Evolutionary conservation across 2,888 invertebrate species (phyloP).

Genomic region (Ptilodon capucinus): DNA sequence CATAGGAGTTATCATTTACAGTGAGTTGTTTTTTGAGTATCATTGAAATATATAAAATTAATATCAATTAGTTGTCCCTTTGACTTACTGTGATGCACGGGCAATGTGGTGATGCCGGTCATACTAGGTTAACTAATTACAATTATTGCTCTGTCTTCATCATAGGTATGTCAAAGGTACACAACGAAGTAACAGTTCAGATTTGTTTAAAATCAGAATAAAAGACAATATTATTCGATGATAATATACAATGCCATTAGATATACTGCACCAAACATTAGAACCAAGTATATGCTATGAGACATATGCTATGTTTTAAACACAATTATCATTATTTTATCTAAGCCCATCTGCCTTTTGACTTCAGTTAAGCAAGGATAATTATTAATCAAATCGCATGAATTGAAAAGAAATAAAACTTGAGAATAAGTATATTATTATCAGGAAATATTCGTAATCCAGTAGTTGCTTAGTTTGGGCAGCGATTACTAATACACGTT

Average conservation of each 20-base stretch:
- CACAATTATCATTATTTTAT: constrained; percentile 63
- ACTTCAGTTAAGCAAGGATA: constrained; percentile 63
- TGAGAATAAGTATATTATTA: constrained; percentile 39
- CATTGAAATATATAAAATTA: constrained; percentile 58
- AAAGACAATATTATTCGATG: constrained; percentile 70
- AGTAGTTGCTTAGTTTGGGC: constrained; percentile 53
- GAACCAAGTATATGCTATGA: constrained; percentile 75
- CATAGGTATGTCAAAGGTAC: constrained; percentile 58
- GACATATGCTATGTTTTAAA: constrained; percentile 63
- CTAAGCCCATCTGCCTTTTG: constrained; percentile 77
- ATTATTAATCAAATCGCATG: constrained; percentile 48
- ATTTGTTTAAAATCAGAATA: constrained; percentile 56
- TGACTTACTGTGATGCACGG: constrained; percentile 41
- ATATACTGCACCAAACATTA: constrained; percentile 80
- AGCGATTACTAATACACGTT: constrained; percentile 45
- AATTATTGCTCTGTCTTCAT: not conserved
- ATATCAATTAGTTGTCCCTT: constrained; percentile 45
- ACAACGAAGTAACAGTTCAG: constrained; percentile 43
- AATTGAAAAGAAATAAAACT: constrained; percentile 45
- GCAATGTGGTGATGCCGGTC: not conserved
- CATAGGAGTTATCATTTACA: constrained; percentile 62
- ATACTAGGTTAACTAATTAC: not conserved
- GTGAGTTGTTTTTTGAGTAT: constrained; percentile 81
- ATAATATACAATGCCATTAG: constrained; percentile 81
- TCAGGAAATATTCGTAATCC: constrained; percentile 39